phyloP scores from a whole-genome alignment of 2,113 vertebrate genomes.

The Larimichthys polyactis region DNA sequence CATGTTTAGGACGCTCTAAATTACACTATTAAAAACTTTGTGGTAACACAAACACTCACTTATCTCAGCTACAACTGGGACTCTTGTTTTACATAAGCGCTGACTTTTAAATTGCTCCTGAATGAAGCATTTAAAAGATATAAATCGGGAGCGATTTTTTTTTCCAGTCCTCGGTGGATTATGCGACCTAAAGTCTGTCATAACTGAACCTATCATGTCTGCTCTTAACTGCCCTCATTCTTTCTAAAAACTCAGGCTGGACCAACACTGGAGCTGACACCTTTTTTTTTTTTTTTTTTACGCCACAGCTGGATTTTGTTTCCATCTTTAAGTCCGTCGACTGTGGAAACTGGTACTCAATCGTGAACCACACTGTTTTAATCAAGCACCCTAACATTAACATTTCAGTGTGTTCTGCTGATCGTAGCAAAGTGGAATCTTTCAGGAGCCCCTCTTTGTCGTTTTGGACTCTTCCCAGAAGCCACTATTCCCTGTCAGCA shows the following conservation, averaged over 20 bases:
- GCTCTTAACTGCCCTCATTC: constrained; percentile 16
- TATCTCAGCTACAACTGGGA: background rate
- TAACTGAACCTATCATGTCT: constrained; percentile 11
- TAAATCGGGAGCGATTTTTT: background rate
- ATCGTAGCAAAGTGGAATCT: constrained; percentile 52
- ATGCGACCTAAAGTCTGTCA: constrained; percentile 5
- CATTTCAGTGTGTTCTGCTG: constrained; percentile 58
- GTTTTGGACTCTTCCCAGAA: constrained; percentile 58
- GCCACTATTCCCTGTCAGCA: constrained; percentile 68
- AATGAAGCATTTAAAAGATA: background rate
- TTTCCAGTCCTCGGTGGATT: background rate
- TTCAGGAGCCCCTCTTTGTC: constrained; percentile 53
- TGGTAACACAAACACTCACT: background rate
- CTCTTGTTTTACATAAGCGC: background rate
- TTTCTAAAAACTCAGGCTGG: constrained; percentile 3
- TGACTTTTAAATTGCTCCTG: background rate
- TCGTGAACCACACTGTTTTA: constrained; percentile 43
- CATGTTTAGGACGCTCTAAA: background rate
- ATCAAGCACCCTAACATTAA: constrained; percentile 51
- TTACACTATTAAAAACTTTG: background rate
- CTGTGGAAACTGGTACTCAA: constrained; percentile 48
- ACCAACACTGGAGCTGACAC: constrained; percentile 32
- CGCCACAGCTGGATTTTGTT: constrained; percentile 60
- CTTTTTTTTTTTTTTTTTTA: background rate
- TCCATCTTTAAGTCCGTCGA: constrained; percentile 26